Evolutionary conservation across 2,888 invertebrate genomes (phyloP).

Genomic region (Cephus runcator): DNA sequence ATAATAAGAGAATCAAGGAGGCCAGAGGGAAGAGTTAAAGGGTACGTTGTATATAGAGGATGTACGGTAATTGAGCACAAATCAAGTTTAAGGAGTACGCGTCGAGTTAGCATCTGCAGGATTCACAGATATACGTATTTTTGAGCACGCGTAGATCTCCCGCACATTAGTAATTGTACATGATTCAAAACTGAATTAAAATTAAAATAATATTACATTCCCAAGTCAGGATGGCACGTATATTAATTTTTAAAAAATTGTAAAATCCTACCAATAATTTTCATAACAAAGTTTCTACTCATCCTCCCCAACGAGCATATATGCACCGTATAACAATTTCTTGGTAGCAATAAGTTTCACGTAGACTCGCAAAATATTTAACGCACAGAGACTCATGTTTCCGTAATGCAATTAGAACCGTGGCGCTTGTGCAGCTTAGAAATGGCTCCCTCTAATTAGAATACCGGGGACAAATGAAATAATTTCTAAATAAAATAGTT

Average conservation of each 20-base stretch:
- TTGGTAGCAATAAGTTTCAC: conserved; percentile 48
- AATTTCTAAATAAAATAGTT: conserved; percentile 50
- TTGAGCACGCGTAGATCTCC: neutral
- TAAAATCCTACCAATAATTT: neutral
- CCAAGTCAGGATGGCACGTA: neutral
- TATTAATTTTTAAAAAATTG: neutral
- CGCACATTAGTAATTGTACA: neutral
- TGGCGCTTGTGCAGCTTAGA: conserved; percentile 45
- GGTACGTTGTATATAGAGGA: conserved; percentile 32
- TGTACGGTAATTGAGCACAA: conserved; percentile 64
- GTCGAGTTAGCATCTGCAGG: conserved; percentile 35
- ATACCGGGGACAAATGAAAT: conserved; percentile 51
- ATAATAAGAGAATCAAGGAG: conserved; percentile 41
- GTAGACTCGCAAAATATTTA: conserved; percentile 37
- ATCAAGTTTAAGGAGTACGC: conserved; percentile 62
- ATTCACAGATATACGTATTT: conserved; percentile 25
- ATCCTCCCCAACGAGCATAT: neutral
- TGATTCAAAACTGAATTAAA: neutral
- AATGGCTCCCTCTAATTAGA: conserved; percentile 57
- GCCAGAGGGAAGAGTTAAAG: conserved; percentile 24
- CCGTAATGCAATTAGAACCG: conserved; percentile 61
- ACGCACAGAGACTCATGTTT: conserved; percentile 57
- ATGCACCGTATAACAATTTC: conserved; percentile 35
- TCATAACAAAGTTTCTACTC: neutral
- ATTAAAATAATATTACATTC: neutral